These are phyloP conservation scores for Alloplasta piceator DNA, from an alignment of 2,888 invertebrate species.

Conservation along the genomic window DNA sequence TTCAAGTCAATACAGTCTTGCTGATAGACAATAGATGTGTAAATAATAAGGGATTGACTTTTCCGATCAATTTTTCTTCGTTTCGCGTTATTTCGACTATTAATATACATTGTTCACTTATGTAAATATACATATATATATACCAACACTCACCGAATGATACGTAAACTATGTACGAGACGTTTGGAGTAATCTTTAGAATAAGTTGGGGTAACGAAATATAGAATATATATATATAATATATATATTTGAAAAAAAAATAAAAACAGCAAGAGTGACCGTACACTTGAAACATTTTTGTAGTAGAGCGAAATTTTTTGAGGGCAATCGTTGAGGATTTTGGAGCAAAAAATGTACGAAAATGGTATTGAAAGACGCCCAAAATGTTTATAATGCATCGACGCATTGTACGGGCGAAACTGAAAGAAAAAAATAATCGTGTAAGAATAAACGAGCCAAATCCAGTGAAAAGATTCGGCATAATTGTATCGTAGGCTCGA, in stretches of 20 bases:
- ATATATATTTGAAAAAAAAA: slow-evolving; percentile 30
- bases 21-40: slow-evolving; percentile 46
- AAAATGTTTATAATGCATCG: slow-evolving; percentile 6
- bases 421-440: slow-evolving; percentile 5
- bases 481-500: slow-evolving; percentile 46
- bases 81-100: slow-evolving; percentile 17
- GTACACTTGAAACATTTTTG: slow-evolving; percentile 46
- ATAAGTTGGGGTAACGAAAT: slow-evolving; percentile 38
- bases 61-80: slow-evolving; percentile 11
- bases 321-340: slow-evolving; percentile 10
- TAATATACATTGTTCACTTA: slow-evolving; percentile 30
- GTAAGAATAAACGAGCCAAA: slow-evolving; percentile 12
- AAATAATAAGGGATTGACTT: slow-evolving; percentile 29
- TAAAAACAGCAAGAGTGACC: slow-evolving; percentile 15
- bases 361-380: slow-evolving; percentile 36
- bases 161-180: slow-evolving; percentile 38
- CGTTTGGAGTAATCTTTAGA: slow-evolving; percentile 52
- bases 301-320: slow-evolving; percentile 35
- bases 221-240: slow-evolving; percentile 31
- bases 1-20: slow-evolving; percentile 16
- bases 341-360: slow-evolving; percentile 51
- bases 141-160: slow-evolving; percentile 31
- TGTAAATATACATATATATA: slow-evolving; percentile 58
- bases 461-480: neutral
- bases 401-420: slow-evolving; percentile 19